Percentiles rank a stretch among this genome's conserved stretches.
Conservation (phyloP, 2,888 invertebrate species). For the Pegoplata infirma region DNA sequence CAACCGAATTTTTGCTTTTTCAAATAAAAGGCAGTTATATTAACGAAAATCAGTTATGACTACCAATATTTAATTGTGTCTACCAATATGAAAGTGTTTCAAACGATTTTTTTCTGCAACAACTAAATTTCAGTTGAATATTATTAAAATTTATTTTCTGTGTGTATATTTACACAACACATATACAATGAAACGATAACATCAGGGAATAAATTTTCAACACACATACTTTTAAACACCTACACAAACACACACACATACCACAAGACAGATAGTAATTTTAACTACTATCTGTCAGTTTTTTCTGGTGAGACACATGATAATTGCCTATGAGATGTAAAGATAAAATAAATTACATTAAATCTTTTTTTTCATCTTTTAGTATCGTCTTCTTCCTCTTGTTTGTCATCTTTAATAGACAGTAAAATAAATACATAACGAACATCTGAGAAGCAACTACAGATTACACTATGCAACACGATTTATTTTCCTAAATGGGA, state of each 20-base stretch:
- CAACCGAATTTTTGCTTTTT: too few relatives aligned
- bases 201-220: slow-evolving; percentile 54
- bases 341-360: slow-evolving; percentile 62
- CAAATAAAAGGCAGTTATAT: too few relatives aligned
- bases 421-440: too few relatives aligned
- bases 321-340: slow-evolving; percentile 62
- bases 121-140: too few relatives aligned
- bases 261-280: neutral
- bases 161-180: neutral
- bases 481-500: too few relatives aligned
- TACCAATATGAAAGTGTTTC: too few relatives aligned
- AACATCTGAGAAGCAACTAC: too few relatives aligned
- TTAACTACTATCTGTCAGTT: slow-evolving; percentile 18
- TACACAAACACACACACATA: neutral
- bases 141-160: neutral
- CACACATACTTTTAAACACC: neutral
- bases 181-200: slow-evolving; percentile 44
- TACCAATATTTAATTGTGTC: too few relatives aligned
- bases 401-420: neutral
- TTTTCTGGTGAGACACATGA: slow-evolving; percentile 47
- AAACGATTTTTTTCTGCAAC: too few relatives aligned
- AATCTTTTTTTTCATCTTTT: slow-evolving; percentile 43
- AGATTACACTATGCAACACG: too few relatives aligned
- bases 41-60: too few relatives aligned
- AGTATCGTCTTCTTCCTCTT: neutral